A percentile compares a stretch with the other conserved stretches of the same genome.
phyloP scores from a whole-genome alignment of 2,113 vertebrate species.

The Petromus typicus region DNA sequence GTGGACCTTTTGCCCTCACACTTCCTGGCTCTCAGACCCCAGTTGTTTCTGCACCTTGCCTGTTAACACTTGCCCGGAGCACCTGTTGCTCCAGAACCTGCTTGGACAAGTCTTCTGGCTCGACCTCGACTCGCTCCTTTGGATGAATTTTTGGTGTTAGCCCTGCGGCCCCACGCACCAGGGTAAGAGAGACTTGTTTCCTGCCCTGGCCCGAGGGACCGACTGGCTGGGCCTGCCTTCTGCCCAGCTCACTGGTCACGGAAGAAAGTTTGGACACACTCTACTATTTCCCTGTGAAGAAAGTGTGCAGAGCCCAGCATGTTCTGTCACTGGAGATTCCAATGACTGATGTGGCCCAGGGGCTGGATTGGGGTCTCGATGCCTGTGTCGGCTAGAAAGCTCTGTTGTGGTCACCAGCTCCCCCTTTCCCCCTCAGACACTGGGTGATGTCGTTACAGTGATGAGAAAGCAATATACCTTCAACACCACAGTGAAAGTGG shows the following conservation, averaged over 20 bases:
- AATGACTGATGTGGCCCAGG: neutral
- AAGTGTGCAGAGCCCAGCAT: neutral
- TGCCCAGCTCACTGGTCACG: conserved; percentile 76
- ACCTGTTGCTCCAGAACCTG: conserved; percentile 70
- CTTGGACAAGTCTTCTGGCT: conserved; percentile 75
- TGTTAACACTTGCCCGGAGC: conserved; percentile 41
- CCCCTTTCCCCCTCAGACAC: neutral
- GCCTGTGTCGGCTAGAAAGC: neutral
- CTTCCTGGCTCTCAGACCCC: neutral
- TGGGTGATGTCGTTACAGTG: neutral
- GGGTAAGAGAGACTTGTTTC: conserved; percentile 83
- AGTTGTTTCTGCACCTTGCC: neutral
- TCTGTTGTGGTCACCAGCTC: neutral
- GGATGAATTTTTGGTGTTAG: conserved; percentile 81
- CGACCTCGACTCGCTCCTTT: conserved; percentile 64
- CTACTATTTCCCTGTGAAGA: conserved; percentile 55
- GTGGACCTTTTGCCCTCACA: neutral
- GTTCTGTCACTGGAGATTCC: conserved; percentile 1
- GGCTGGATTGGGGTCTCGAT: neutral
- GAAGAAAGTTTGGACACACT: conserved; percentile 76
- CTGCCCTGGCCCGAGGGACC: conserved; percentile 84
- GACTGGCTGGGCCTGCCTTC: conserved; percentile 83
- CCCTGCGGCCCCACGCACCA: conserved; percentile 84
- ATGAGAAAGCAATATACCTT: neutral
- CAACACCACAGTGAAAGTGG: neutral